phyloP scores from a whole-genome alignment of 2,113 vertebrate genomes.

The Microcebus tavaratra region DNA sequence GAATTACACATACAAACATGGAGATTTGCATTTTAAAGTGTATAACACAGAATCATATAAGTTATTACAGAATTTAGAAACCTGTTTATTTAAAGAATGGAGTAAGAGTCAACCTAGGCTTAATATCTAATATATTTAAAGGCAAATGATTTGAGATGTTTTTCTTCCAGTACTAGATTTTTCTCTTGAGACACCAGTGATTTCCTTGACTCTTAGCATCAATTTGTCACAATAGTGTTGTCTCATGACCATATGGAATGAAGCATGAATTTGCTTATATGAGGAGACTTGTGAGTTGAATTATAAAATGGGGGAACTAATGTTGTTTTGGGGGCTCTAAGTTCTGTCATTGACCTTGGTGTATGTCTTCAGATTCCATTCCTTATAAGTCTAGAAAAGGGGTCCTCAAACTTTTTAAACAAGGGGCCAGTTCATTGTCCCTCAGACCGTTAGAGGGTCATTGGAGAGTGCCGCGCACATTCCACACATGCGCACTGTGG shows the following conservation, averaged over 20 bases:
- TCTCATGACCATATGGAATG: neutral
- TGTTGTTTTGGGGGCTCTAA: neutral
- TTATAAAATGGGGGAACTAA: neutral
- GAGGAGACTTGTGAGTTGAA: neutral
- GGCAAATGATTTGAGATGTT: neutral
- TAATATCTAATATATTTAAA: neutral
- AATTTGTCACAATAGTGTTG: neutral
- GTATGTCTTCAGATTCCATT: neutral
- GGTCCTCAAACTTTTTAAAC: no score
- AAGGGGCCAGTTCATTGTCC: no score
- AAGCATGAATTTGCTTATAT: neutral
- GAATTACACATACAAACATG: neutral
- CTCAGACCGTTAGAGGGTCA: no score
- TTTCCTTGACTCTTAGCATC: neutral
- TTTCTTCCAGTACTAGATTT: neutral
- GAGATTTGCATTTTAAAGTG: neutral
- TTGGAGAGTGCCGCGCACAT: no score
- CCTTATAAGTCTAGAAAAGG: neutral
- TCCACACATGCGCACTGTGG: no score
- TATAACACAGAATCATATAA: neutral
- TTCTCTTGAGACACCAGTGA: neutral
- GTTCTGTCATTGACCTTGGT: neutral
- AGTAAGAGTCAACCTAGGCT: neutral
- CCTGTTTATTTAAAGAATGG: neutral
- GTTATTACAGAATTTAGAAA: neutral